phyloP scores from a whole-genome alignment of 2,797 vertebrate species.

The Darevskia mixta region DNA sequence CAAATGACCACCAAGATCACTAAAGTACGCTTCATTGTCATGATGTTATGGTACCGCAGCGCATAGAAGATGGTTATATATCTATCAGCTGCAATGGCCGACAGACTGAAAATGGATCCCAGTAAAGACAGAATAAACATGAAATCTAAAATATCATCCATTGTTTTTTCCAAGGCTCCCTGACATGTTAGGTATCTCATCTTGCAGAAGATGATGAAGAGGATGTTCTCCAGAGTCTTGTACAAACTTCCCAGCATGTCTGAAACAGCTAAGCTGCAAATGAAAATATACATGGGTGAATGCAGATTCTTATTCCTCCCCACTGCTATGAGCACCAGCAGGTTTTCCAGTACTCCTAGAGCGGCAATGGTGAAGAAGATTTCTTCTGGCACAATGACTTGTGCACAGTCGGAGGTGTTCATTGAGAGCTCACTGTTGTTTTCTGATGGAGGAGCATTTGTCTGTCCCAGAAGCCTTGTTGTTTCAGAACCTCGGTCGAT shows the following conservation, averaged over 20 bases:
- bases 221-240: constrained; percentile 91
- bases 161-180: constrained; percentile 80
- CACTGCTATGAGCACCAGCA: constrained; percentile 90
- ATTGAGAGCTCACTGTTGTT: constrained; percentile 65
- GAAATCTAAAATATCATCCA: constrained; percentile 92
- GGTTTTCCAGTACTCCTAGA: constrained; percentile 89
- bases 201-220: constrained; percentile 87
- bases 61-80: constrained; percentile 97
- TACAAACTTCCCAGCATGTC: constrained; percentile 92
- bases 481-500: constrained; percentile 56
- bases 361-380: constrained; percentile 88
- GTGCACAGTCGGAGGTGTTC: constrained; percentile 85
- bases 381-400: constrained; percentile 85
- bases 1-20: constrained; percentile 85
- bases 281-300: constrained; percentile 95
- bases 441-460: constrained; percentile 12
- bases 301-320: constrained; percentile 92
- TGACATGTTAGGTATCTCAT: constrained; percentile 83
- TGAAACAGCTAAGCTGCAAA: constrained; percentile 94
- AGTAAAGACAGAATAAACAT: constrained; percentile 91
- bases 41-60: constrained; percentile 90
- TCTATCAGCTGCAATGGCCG: constrained; percentile 91
- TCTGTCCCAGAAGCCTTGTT: constrained; percentile 59
- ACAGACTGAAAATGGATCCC: constrained; percentile 92
- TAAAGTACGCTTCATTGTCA: constrained; percentile 86